These are phyloP conservation scores for Melanotaenia duboulayi DNA, from an alignment of 2,113 vertebrate genomes.

Conservation along the genomic window DNA sequence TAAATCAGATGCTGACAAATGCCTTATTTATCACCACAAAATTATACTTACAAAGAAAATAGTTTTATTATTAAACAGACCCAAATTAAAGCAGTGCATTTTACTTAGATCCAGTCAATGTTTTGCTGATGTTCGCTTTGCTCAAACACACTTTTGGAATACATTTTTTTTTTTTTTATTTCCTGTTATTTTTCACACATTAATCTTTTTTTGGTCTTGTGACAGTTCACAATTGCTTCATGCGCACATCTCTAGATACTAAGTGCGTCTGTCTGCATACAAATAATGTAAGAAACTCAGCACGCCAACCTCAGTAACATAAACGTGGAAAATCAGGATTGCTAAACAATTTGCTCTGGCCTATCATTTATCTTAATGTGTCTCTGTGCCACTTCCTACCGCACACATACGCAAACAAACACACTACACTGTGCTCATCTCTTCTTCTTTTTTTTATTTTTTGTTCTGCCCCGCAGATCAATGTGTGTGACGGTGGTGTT, in stretches of 20 bases:
- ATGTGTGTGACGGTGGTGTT: constrained; percentile 91
- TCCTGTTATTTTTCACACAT: constrained; percentile 18
- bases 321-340: constrained; percentile 10
- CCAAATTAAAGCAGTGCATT: constrained; percentile 11
- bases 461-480: constrained; percentile 79
- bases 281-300: constrained; percentile 21
- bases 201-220: constrained; percentile 1
- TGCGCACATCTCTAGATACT: not conserved
- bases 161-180: not conserved
- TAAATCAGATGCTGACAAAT: constrained; percentile 30
- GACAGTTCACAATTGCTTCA: not conserved
- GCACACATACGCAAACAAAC: too few species aligned
- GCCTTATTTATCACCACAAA: constrained; percentile 7
- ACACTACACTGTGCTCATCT: not conserved
- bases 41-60: constrained; percentile 51
- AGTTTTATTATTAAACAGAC: constrained; percentile 14
- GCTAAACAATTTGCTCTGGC: constrained; percentile 3
- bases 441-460: not conserved
- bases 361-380: constrained; percentile 2
- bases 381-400: not conserved
- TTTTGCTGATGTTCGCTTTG: constrained; percentile 7
- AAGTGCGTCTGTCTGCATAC: constrained; percentile 4
- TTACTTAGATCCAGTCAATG: constrained; percentile 14
- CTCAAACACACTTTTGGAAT: not conserved
- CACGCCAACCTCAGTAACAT: not conserved